These are phyloP conservation scores for Ellobium chinense DNA, from an alignment of 2,888 invertebrate genomes.

Conservation along the genomic window DNA sequence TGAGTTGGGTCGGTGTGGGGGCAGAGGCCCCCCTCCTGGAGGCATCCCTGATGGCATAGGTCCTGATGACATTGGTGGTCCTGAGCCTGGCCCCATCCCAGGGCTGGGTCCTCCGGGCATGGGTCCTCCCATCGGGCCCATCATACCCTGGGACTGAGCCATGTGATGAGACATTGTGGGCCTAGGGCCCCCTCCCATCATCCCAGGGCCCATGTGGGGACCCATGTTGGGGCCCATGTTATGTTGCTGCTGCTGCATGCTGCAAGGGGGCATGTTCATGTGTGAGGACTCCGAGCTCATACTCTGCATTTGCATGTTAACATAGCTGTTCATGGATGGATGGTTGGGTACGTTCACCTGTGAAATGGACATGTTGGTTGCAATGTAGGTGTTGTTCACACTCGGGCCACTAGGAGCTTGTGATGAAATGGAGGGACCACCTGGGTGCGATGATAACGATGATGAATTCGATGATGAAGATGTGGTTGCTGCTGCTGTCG, in stretches of 20 bases:
- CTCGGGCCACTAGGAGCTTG: slow-evolving; percentile 17
- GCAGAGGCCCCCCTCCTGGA: slow-evolving; percentile 21
- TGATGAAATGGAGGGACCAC: background rate
- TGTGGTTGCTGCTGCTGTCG: background rate
- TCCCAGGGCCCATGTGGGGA: slow-evolving; percentile 10
- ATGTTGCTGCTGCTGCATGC: too few species aligned
- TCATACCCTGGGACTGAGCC: slow-evolving; percentile 55
- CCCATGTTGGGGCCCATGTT: slow-evolving; percentile 16
- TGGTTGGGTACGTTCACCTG: slow-evolving; percentile 28
- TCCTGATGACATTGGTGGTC: slow-evolving; percentile 30
- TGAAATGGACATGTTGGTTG: slow-evolving; percentile 25
- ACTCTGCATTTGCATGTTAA: slow-evolving; percentile 39
- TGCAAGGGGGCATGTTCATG: slow-evolving; percentile 40
- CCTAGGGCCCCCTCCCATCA: slow-evolving; percentile 27
- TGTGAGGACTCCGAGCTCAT: slow-evolving; percentile 59
- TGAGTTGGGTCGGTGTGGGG: slow-evolving; percentile 42
- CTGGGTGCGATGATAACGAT: background rate
- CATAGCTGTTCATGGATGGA: slow-evolving; percentile 41
- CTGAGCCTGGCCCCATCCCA: slow-evolving; percentile 51
- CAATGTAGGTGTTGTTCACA: slow-evolving; percentile 37
- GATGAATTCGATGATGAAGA: slow-evolving; percentile 16
- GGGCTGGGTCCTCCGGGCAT: slow-evolving; percentile 64
- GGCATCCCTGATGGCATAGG: slow-evolving; percentile 32
- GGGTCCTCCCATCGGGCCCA: slow-evolving; percentile 51
- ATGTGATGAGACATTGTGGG: slow-evolving; percentile 49